A percentile compares a stretch with the other conserved stretches of the same genome.
Conservation (phyloP, 2,113 vertebrate species). For the Forbesichthys agassizii region DNA sequence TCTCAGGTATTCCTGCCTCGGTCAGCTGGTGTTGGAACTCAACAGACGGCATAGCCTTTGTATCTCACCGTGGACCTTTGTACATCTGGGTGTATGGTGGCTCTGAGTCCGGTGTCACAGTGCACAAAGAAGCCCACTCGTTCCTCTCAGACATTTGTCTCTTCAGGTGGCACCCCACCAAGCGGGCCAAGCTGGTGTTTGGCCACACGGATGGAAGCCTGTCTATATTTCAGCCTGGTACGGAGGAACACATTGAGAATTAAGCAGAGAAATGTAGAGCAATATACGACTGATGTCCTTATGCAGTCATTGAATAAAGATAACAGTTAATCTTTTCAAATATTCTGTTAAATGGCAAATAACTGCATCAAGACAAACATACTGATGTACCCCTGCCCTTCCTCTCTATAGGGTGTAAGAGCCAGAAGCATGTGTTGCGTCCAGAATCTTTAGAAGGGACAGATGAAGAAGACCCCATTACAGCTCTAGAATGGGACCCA, state of each 20-base stretch:
- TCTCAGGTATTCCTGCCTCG: constrained; percentile 85
- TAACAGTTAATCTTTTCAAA: neutral
- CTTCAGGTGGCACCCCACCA: constrained; percentile 92
- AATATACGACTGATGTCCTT: neutral
- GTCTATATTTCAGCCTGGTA: constrained; percentile 95
- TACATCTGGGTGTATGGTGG: constrained; percentile 90
- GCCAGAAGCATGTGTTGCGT: constrained; percentile 91
- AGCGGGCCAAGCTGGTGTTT: constrained; percentile 91
- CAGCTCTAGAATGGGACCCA: constrained; percentile 95
- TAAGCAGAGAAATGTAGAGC: neutral
- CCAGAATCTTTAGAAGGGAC: constrained; percentile 93
- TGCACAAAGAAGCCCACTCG: constrained; percentile 92
- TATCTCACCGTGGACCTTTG: constrained; percentile 89
- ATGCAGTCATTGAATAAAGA: too few species aligned
- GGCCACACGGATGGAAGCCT: constrained; percentile 95
- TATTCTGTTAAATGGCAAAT: neutral
- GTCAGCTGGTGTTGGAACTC: constrained; percentile 95
- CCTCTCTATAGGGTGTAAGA: constrained; percentile 82
- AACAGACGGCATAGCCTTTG: constrained; percentile 85
- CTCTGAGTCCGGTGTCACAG: constrained; percentile 81
- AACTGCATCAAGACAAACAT: neutral
- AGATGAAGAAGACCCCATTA: constrained; percentile 94
- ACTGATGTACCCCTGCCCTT: constrained; percentile 20
- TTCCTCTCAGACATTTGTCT: constrained; percentile 93
- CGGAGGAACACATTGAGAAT: neutral